Evolutionary conservation across 2,888 invertebrate species (phyloP).

Genomic region (Xylota sylvarum): DNA sequence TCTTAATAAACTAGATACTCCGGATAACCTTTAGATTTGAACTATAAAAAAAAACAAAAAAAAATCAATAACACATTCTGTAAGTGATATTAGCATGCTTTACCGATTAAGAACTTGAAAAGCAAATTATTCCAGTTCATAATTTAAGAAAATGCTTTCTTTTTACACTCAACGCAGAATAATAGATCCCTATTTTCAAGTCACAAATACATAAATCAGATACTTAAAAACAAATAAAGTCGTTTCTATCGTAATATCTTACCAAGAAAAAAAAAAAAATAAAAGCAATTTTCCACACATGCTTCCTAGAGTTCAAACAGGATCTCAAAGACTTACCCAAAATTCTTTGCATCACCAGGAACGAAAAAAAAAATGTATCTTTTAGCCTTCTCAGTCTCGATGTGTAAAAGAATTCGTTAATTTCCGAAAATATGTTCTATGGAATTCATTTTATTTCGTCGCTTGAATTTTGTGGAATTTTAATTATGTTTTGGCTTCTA

Average conservation of each 20-base stretch:
- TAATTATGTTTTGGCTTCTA: constrained; percentile 78
- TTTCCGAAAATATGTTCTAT: constrained; percentile 76
- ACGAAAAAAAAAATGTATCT: constrained; percentile 26
- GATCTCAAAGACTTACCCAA: constrained; percentile 53
- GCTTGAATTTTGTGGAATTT: constrained; percentile 78
- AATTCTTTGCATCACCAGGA: constrained; percentile 49
- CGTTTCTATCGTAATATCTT: constrained; percentile 45
- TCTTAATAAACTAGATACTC: too few relatives aligned
- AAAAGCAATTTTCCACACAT: constrained; percentile 69
- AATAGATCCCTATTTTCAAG: neutral
- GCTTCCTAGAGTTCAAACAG: constrained; percentile 61
- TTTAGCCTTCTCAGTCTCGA: constrained; percentile 11
- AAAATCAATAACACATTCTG: too few relatives aligned
- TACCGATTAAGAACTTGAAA: too few relatives aligned
- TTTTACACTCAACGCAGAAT: neutral
- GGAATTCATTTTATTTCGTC: constrained; percentile 77
- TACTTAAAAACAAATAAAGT: constrained; percentile 57
- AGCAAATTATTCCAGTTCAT: too few relatives aligned
- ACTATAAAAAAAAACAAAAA: too few relatives aligned
- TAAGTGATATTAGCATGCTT: too few relatives aligned
- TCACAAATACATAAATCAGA: constrained; percentile 29
- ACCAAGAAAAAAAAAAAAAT: constrained; percentile 13
- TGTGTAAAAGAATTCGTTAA: constrained; percentile 75
- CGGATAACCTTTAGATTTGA: too few relatives aligned
- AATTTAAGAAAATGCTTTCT: neutral